Conservation (phyloP, 1,140 invertebrate genomes). For the Harlomillsia oculata region DNA sequence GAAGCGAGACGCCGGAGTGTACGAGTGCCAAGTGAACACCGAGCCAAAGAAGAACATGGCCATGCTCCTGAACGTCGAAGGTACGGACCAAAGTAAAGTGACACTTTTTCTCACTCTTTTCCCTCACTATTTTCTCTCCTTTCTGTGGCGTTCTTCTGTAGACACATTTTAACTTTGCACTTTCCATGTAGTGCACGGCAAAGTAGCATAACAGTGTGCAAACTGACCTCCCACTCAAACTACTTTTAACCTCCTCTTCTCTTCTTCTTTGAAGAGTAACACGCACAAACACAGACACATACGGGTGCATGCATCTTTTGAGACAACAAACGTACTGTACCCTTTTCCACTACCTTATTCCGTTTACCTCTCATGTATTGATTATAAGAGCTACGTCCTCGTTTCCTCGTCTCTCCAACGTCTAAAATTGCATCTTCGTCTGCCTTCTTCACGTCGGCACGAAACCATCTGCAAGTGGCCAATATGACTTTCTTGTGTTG, state of each 20-base stretch:
- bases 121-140: background rate
- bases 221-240: background rate
- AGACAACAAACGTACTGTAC: too few species aligned
- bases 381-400: too few species aligned
- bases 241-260: background rate
- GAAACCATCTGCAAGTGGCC: too few species aligned
- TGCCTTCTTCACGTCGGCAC: too few species aligned
- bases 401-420: too few species aligned
- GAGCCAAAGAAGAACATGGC: slow-evolving; percentile 77
- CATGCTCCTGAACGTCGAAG: slow-evolving; percentile 64
- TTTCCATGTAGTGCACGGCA: background rate
- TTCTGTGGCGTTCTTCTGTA: background rate
- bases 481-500: too few species aligned
- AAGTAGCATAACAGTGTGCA: too few species aligned
- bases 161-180: slow-evolving; percentile 1
- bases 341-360: too few species aligned
- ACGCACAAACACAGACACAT: background rate
- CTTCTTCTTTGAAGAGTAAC: background rate
- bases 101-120: slow-evolving; percentile 8
- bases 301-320: too few species aligned
- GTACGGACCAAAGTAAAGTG: slow-evolving; percentile 43
- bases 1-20: slow-evolving; percentile 70
- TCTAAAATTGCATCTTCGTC: too few species aligned
- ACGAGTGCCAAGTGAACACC: slow-evolving; percentile 57
- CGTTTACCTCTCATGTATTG: too few species aligned